These are phyloP conservation scores for Hesperophylax magnus DNA, from an alignment of 1,140 invertebrate species.

Conservation along the genomic window DNA sequence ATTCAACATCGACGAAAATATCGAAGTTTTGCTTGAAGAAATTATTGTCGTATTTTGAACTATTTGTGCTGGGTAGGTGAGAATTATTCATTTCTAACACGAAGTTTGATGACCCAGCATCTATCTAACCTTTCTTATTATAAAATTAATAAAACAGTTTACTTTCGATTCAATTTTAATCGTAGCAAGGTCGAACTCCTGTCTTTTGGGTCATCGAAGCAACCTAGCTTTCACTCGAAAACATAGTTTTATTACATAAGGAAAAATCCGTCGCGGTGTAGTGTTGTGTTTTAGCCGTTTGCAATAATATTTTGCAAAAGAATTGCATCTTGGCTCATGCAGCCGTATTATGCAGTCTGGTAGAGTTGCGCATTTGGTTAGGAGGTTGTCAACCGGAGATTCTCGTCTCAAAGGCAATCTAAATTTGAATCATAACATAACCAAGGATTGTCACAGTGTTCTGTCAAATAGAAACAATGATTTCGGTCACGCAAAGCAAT, in stretches of 20 bases:
- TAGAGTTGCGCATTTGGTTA: constrained; percentile 39
- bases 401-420: constrained; percentile 39
- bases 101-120: background rate
- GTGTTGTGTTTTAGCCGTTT: constrained; percentile 31
- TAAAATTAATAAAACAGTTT: constrained; percentile 16
- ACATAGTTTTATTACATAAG: constrained; percentile 43
- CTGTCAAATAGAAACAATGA: constrained; percentile 41
- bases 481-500: constrained; percentile 31
- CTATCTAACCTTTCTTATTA: background rate
- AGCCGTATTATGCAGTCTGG: constrained; percentile 44
- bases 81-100: background rate
- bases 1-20: constrained; percentile 23
- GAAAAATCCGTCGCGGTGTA: constrained; percentile 20
- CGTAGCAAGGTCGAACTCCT: constrained; percentile 38
- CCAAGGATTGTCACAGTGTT: constrained; percentile 44
- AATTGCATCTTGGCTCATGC: constrained; percentile 13
- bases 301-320: constrained; percentile 21
- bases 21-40: constrained; percentile 6
- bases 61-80: constrained; percentile 15
- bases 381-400: constrained; percentile 44
- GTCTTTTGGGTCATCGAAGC: constrained; percentile 32
- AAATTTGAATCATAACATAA: constrained; percentile 48
- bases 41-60: constrained; percentile 12
- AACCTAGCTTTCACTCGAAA: constrained; percentile 44
- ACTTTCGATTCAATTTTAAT: constrained; percentile 25